Evolutionary conservation across 2,113 vertebrate genomes (phyloP).

Genomic region (Platichthys stellatus): DNA sequence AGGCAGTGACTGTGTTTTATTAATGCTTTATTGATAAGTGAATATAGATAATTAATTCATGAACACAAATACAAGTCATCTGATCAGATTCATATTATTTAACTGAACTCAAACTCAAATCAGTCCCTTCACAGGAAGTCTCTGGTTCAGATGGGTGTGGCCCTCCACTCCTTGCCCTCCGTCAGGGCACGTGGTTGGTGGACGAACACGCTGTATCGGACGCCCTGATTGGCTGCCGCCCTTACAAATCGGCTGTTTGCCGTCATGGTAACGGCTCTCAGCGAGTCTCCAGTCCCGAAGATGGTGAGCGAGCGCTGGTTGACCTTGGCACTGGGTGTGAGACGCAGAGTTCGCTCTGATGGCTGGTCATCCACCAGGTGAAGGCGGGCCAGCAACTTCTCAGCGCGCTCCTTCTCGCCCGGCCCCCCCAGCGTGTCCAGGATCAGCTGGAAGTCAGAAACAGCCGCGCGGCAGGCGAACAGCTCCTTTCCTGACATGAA

Average conservation of each 20-base stretch:
- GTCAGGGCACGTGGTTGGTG: constrained; percentile 95
- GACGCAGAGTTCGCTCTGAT: constrained; percentile 86
- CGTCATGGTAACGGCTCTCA: constrained; percentile 94
- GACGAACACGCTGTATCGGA: constrained; percentile 94
- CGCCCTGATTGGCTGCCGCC: constrained; percentile 93
- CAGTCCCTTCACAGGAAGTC: neutral
- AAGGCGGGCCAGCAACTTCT: constrained; percentile 84
- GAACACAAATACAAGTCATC: neutral
- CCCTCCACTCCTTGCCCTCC: constrained; percentile 93
- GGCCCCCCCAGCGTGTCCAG: constrained; percentile 91
- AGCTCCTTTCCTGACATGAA: constrained; percentile 95
- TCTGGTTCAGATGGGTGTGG: constrained; percentile 81
- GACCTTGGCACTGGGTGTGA: constrained; percentile 91
- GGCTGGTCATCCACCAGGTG: constrained; percentile 89
- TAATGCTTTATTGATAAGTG: constrained; percentile 39
- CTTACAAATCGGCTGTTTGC: constrained; percentile 96
- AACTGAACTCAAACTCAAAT: constrained; percentile 15
- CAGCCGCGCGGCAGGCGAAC: constrained; percentile 91
- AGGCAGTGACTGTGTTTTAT: neutral
- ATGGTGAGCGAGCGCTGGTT: constrained; percentile 91
- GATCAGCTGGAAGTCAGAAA: constrained; percentile 93
- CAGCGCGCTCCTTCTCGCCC: constrained; percentile 88
- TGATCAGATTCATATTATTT: neutral
- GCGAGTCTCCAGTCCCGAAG: constrained; percentile 93
- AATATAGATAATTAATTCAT: neutral